A percentile compares a stretch with the other conserved stretches of the same genome.
phyloP scores from a whole-genome alignment of 2,888 invertebrate genomes.

The Vandiemenella viatica region DNA sequence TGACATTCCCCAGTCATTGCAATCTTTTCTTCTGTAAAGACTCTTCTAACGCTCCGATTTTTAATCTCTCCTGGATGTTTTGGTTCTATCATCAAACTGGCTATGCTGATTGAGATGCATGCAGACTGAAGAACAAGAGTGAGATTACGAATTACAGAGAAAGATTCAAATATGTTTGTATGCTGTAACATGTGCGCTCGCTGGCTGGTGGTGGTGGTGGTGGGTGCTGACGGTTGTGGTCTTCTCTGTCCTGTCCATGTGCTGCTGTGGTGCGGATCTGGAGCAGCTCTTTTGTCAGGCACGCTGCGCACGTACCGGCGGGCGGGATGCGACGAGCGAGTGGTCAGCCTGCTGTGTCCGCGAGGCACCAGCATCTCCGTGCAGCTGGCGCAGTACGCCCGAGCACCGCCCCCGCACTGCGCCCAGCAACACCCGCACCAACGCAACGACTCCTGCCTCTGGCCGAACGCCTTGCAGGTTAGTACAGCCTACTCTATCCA shows the following conservation, averaged over 20 bases:
- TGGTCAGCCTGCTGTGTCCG: conserved; percentile 76
- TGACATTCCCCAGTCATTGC: too few species aligned
- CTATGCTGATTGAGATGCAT: too few species aligned
- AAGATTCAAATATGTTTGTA: too few species aligned
- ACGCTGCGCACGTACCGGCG: conserved; percentile 81
- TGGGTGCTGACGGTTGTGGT: neutral
- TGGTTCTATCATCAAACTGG: too few species aligned
- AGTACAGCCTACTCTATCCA: conserved; percentile 19
- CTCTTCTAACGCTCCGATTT: too few species aligned
- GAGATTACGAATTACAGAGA: too few species aligned
- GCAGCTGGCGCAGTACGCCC: conserved; percentile 80
- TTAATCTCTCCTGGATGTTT: too few species aligned
- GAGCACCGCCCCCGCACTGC: conserved; percentile 39
- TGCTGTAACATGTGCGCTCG: neutral
- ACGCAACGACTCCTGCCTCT: conserved; percentile 51
- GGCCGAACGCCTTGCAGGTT: conserved; percentile 69
- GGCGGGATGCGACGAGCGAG: conserved; percentile 83
- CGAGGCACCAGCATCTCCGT: conserved; percentile 82
- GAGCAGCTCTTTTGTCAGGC: conserved; percentile 73
- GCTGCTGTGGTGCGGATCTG: conserved; percentile 4
- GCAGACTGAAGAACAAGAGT: too few species aligned
- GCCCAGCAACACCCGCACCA: conserved; percentile 29
- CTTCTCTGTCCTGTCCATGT: neutral
- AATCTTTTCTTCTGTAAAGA: too few species aligned
- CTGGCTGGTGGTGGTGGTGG: neutral